phyloP scores from a whole-genome alignment of 2,888 invertebrate genomes.

The Geotrupes spiniger region DNA sequence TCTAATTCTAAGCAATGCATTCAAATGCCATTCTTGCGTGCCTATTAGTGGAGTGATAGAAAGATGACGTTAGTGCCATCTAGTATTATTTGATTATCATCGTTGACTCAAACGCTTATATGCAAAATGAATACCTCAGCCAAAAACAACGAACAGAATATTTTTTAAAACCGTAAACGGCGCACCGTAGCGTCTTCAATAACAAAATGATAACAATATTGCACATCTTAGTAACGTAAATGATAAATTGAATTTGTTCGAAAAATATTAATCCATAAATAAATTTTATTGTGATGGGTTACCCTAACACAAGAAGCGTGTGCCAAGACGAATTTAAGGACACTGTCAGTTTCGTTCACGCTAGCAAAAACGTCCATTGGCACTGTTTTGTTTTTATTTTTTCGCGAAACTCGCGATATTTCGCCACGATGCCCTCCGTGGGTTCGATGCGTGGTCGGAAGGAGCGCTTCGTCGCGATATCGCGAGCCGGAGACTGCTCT shows the following conservation, averaged over 20 bases:
- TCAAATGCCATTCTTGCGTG: too few relatives aligned
- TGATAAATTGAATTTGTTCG: not conserved
- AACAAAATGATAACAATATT: constrained; percentile 31
- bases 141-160: constrained; percentile 12
- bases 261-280: constrained; percentile 3
- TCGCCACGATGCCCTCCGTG: constrained; percentile 29
- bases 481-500: constrained; percentile 48
- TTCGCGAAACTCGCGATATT: constrained; percentile 36
- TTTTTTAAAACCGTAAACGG: constrained; percentile 16
- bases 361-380: constrained; percentile 38
- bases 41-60: too few relatives aligned
- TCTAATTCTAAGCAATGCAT: too few relatives aligned
- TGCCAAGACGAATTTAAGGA: constrained; percentile 20
- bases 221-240: constrained; percentile 25
- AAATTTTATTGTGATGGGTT: constrained; percentile 4
- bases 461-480: constrained; percentile 39
- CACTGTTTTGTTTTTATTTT: constrained; percentile 27
- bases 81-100: too few relatives aligned
- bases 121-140: not conserved
- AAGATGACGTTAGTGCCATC: too few relatives aligned
- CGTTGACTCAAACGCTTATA: too few relatives aligned
- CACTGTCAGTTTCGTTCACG: constrained; percentile 11
- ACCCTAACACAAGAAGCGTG: constrained; percentile 9
- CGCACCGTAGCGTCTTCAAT: not conserved
- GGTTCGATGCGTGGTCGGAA: too few relatives aligned